A percentile compares a stretch with the other conserved stretches of the same genome.
Evolutionary conservation across 2,888 invertebrate species (phyloP).

Genomic region (Myopa testacea): DNA sequence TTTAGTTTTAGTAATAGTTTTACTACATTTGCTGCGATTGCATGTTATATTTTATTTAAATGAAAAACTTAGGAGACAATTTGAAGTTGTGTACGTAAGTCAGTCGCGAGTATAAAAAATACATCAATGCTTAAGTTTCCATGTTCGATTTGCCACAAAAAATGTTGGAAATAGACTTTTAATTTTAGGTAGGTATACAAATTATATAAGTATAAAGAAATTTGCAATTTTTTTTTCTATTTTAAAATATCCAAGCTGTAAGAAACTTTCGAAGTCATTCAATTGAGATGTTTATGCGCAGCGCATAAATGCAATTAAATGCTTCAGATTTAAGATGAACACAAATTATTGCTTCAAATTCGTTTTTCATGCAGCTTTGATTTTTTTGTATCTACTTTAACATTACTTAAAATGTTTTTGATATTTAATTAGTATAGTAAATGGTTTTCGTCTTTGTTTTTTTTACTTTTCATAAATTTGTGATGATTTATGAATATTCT

Average conservation of each 20-base stretch:
- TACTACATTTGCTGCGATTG: constrained; percentile 17
- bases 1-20: neutral
- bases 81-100: constrained; percentile 6
- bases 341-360: constrained; percentile 31
- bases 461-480: constrained; percentile 38
- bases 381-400: constrained; percentile 33
- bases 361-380: constrained; percentile 37
- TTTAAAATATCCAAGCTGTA: constrained; percentile 14
- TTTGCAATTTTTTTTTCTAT: constrained; percentile 33
- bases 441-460: constrained; percentile 38
- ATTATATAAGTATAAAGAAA: constrained; percentile 34
- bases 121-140: constrained; percentile 9
- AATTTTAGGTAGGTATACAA: constrained; percentile 44
- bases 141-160: constrained; percentile 19
- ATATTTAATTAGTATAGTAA: constrained; percentile 39
- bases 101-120: constrained; percentile 31
- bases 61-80: constrained; percentile 18
- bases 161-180: constrained; percentile 5
- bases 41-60: constrained; percentile 15
- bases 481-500: constrained; percentile 47
- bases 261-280: constrained; percentile 38
- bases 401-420: constrained; percentile 36
- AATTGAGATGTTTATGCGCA: constrained; percentile 46
- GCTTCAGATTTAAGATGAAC: neutral
- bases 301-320: constrained; percentile 50